Evolutionary conservation across 35 echinoderm and acorn worm species (phyloP).

Genomic region (Eucidaris tribuloides): DNA sequence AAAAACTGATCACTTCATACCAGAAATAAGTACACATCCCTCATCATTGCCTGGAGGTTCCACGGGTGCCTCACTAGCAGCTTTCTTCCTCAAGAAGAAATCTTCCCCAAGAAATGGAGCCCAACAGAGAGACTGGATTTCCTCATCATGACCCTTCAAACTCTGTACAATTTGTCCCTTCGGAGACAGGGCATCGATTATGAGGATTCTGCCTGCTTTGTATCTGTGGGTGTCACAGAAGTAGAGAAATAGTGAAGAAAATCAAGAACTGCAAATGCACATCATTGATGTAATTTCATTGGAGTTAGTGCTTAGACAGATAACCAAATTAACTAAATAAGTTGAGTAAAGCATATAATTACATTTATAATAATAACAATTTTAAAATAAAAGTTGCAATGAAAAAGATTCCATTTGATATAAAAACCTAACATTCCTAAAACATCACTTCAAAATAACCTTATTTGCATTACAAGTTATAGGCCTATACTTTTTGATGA

Average conservation of each 20-base stretch:
- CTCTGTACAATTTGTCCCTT: conserved; percentile 54
- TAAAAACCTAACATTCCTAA: too few species aligned
- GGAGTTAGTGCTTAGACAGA: too few species aligned
- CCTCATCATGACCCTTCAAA: conserved; percentile 89
- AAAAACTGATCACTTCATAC: too few species aligned
- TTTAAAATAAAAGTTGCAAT: background rate
- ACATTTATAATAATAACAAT: background rate
- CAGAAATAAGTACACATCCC: conserved; percentile 5
- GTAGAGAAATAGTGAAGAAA: background rate
- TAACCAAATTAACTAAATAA: too few species aligned
- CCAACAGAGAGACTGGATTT: conserved; percentile 84
- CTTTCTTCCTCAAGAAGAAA: conserved; percentile 13
- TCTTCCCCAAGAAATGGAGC: conserved; percentile 64
- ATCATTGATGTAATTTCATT: background rate
- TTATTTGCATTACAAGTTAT: too few species aligned
- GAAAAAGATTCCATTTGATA: too few species aligned
- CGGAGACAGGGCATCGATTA: conserved; percentile 65
- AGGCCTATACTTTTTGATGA: too few species aligned
- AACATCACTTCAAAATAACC: too few species aligned
- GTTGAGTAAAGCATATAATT: background rate
- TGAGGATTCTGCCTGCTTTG: conserved; percentile 63
- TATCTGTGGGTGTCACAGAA: conserved; percentile 42
- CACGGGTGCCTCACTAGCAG: background rate
- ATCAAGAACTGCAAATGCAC: background rate
- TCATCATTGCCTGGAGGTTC: background rate